Base-by-base conservation (phyloP, 2,113 vertebrate genomes). In the Dasyprocta punctata region DNA sequence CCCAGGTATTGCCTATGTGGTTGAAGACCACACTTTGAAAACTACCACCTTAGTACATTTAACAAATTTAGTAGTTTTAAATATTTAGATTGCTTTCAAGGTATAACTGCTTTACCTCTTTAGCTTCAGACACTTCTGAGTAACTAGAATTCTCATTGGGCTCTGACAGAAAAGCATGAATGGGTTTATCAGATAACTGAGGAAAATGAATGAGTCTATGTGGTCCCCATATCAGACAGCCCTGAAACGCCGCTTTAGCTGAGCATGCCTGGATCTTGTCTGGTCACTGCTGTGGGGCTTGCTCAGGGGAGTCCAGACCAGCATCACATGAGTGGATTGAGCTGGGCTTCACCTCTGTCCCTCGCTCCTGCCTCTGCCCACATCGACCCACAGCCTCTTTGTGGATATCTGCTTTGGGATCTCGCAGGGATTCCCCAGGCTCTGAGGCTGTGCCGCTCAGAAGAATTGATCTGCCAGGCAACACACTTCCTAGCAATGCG, bases 101-200 rank as follows among this genome's bases (percentile, higher is more conserved):
- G 0, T 78, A 8, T 73, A 52, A 61, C 26, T 69, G 17, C 33
- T 73, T 61, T 33, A 58, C n/a, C 28, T 6, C 2, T 63, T 67
- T 56, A 87, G 49, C 36, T 56, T 54, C 63, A 89, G 63, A 73
- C 67, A 49, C 7, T 36, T 84, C 41, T 77, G 33, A 28, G 58
- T 44, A 69, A 89, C 30, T 41, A 84, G 49, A 41, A 81, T 73
- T 77, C 24, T 89, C 33, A 28, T 8, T 41, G 73, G 30, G 69
- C 65, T 56, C 58, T 83, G 83, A 47, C 41, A 78, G 60, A 52
- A 49, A 87, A 60, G n/a, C 33, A 36, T 89, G 77, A 75, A 41
- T 80, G 77, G 60, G 44, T 67, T n/a, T 91, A 41, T 83, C 44
- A 87, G 58, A 54, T 77, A 54, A 52, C 75, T 61, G 52, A 78